Percentiles rank a stretch among this genome's conserved stretches.
Conservation (phyloP, 2,797 vertebrate species). For the Anabas testudineus region DNA sequence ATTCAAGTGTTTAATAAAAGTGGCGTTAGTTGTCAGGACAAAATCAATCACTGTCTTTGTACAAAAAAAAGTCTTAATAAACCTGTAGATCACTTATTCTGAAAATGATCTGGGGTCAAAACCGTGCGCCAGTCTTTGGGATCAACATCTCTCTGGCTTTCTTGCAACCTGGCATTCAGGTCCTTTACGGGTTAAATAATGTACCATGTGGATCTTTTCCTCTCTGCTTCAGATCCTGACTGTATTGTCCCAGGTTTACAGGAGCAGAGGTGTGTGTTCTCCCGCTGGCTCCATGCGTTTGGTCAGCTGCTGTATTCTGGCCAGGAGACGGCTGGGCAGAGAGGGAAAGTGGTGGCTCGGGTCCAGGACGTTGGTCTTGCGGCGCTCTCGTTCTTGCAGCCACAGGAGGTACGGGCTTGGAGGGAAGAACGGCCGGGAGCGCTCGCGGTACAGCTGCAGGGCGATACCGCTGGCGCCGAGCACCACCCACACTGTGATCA, state of each 20-base stretch:
- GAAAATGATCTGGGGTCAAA: background rate
- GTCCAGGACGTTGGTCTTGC: slow-evolving; percentile 94
- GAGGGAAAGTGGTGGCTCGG: slow-evolving; percentile 93
- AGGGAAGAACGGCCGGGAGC: slow-evolving; percentile 87
- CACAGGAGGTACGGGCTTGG: slow-evolving; percentile 93
- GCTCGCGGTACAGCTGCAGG: slow-evolving; percentile 90
- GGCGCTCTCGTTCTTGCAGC: slow-evolving; percentile 90
- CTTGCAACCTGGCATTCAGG: background rate
- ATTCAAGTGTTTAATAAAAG: slow-evolving; percentile 40
- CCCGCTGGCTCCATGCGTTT: slow-evolving; percentile 81
- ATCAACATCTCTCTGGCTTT: background rate
- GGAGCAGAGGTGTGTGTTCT: slow-evolving; percentile 92
- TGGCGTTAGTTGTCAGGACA: slow-evolving; percentile 1
- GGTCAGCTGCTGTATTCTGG: slow-evolving; percentile 80
- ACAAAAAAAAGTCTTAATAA: background rate
- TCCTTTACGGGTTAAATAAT: too few species aligned
- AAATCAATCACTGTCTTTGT: slow-evolving; percentile 4
- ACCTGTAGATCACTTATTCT: background rate
- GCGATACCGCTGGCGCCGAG: slow-evolving; percentile 86
- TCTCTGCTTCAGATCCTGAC: background rate
- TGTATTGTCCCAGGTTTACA: slow-evolving; percentile 73
- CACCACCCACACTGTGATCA: slow-evolving; percentile 90
- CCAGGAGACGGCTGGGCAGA: slow-evolving; percentile 85
- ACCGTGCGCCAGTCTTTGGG: background rate
- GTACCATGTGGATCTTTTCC: background rate